These are phyloP conservation scores for Temnothorax longispinosus DNA, from an alignment of 1,140 invertebrate species.

Conservation along the genomic window DNA sequence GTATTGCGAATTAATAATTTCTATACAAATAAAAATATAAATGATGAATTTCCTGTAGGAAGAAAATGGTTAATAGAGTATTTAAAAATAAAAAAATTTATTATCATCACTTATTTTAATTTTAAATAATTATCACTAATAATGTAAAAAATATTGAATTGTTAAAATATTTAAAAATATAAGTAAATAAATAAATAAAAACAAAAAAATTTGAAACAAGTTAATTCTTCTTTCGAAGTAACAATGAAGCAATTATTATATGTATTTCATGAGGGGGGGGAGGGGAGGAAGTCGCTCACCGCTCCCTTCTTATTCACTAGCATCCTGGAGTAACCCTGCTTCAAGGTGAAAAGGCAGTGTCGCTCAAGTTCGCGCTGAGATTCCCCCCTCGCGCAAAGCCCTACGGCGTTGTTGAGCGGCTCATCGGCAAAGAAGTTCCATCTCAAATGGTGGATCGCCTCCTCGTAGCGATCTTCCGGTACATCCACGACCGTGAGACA, in stretches of 20 bases:
- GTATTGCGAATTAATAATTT: slow-evolving; percentile 7
- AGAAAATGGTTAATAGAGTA: not conserved
- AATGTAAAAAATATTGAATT: not conserved
- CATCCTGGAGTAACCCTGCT: slow-evolving; percentile 91
- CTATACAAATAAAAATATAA: not conserved
- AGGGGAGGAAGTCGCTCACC: slow-evolving; percentile 82
- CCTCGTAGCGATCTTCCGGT: slow-evolving; percentile 85
- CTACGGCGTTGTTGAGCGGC: slow-evolving; percentile 91
- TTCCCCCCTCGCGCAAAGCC: slow-evolving; percentile 88
- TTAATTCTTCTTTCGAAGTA: not conserved
- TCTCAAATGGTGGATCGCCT: slow-evolving; percentile 90
- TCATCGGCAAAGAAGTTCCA: slow-evolving; percentile 92
- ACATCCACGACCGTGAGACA: slow-evolving; percentile 81
- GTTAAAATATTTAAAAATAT: not conserved
- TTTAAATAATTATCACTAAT: not conserved
- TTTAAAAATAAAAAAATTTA: not conserved
- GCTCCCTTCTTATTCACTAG: slow-evolving; percentile 87
- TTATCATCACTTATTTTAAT: not conserved
- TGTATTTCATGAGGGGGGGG: not conserved
- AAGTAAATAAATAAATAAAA: not conserved
- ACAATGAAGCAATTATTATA: not conserved
- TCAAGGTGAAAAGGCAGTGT: slow-evolving; percentile 90
- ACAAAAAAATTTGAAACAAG: not conserved
- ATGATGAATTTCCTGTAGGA: not conserved
- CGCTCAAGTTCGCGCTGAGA: slow-evolving; percentile 90